Evolutionary conservation across 2,113 vertebrate species (phyloP).

Genomic region (Jaculus jaculus): DNA sequence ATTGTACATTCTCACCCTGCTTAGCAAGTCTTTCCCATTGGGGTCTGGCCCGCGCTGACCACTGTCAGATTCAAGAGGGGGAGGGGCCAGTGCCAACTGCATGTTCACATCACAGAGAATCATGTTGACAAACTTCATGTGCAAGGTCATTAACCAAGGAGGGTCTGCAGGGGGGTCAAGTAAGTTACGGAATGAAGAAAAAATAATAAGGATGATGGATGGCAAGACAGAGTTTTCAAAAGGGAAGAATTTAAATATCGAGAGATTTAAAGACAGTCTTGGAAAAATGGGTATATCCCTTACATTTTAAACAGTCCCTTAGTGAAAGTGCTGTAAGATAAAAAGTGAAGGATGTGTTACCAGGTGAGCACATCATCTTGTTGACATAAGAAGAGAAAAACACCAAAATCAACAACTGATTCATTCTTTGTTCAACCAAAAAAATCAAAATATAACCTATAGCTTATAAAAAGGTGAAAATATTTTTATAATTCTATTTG

Average conservation of each 20-base stretch:
- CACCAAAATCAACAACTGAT: slow-evolving; percentile 11
- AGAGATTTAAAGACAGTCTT: background rate
- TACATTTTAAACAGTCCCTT: slow-evolving; percentile 12
- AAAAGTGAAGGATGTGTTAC: background rate
- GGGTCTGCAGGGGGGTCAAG: background rate
- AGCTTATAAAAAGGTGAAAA: slow-evolving; percentile 22
- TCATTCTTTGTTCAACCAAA: slow-evolving; percentile 38
- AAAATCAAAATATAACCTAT: slow-evolving; percentile 17
- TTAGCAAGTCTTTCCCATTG: background rate
- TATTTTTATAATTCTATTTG: slow-evolving; percentile 26
- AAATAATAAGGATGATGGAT: background rate
- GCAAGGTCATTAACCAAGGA: background rate
- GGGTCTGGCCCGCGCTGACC: background rate
- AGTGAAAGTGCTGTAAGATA: background rate
- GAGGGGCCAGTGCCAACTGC: background rate
- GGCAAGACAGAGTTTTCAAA: background rate
- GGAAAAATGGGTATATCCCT: background rate
- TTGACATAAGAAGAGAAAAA: background rate
- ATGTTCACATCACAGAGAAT: slow-evolving; percentile 33
- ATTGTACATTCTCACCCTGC: background rate
- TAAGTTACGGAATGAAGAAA: slow-evolving; percentile 8
- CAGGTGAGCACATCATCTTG: background rate
- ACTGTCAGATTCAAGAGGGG: background rate
- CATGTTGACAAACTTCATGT: background rate
- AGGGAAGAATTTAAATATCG: background rate